Conservation (phyloP, 2,113 vertebrate species). For the Ploceus nigricollis region DNA sequence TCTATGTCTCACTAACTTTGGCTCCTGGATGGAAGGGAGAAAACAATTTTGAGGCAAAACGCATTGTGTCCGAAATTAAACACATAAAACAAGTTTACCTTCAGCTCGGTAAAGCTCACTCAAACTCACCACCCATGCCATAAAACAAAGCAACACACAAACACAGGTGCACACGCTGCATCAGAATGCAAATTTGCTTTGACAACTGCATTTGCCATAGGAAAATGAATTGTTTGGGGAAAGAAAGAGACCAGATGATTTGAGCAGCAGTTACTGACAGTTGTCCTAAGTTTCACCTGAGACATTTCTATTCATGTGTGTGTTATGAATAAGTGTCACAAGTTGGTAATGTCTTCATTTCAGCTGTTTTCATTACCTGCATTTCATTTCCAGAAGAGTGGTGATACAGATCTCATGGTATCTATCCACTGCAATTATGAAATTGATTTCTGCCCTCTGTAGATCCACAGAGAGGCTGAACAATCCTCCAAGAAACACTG, state of each 20-base stretch:
- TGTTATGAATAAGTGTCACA: background rate
- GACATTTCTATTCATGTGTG: background rate
- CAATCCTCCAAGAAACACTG: accelerated
- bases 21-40: background rate
- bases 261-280: background rate
- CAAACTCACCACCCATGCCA: background rate
- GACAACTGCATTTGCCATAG: background rate
- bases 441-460: conserved; percentile 22
- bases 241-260: background rate
- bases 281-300: background rate
- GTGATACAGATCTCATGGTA: conserved; percentile 23
- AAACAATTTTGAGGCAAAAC: background rate
- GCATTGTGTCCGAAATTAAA: background rate
- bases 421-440: background rate
- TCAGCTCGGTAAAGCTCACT: background rate
- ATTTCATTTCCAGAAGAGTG: background rate
- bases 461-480: background rate
- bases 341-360: conserved; percentile 17
- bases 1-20: background rate
- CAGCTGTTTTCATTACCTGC: background rate
- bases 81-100: background rate
- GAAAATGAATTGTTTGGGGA: background rate
- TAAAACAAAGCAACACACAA: background rate
- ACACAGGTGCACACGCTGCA: accelerated
- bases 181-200: background rate